These are phyloP conservation scores for Bombus vancouverensis DNA, from an alignment of 1,140 invertebrate species.

Conservation along the genomic window DNA sequence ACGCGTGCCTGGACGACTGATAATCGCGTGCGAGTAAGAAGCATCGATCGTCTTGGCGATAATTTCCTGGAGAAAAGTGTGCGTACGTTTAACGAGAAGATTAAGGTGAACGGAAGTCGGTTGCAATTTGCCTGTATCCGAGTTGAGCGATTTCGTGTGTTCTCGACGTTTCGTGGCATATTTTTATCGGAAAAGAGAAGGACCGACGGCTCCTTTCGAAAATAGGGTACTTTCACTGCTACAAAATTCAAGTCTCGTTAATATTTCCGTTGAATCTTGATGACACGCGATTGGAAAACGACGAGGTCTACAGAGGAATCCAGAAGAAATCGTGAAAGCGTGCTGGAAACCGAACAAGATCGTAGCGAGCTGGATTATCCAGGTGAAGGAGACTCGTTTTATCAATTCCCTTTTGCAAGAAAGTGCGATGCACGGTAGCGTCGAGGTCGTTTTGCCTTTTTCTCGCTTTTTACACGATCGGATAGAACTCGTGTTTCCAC, in stretches of 20 bases:
- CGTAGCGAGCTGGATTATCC: slow-evolving; percentile 5
- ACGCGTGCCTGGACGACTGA: not conserved
- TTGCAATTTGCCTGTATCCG: not conserved
- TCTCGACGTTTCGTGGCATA: not conserved
- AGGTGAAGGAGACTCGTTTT: slow-evolving; percentile 50
- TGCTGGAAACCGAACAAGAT: slow-evolving; percentile 1
- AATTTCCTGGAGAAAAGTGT: not conserved
- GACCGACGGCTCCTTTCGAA: not conserved
- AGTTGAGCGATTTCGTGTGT: not conserved
- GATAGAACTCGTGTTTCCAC: not conserved
- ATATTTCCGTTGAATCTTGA: not conserved
- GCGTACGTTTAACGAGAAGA: too few species aligned
- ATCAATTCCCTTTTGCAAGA: slow-evolving; percentile 13
- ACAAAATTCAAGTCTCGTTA: not conserved
- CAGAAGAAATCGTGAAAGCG: slow-evolving; percentile 26
- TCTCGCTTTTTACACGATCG: not conserved
- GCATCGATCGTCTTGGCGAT: not conserved
- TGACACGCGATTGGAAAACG: not conserved
- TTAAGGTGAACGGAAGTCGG: not conserved
- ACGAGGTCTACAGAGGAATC: not conserved
- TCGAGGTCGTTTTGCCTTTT: slow-evolving; percentile 1
- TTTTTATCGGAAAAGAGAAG: too few species aligned
- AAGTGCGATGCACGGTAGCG: slow-evolving; percentile 8
- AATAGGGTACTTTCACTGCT: not conserved
- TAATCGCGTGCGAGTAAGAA: not conserved